Conservation (phyloP, 2,797 vertebrate species). For the Propithecus deckenii region DNA sequence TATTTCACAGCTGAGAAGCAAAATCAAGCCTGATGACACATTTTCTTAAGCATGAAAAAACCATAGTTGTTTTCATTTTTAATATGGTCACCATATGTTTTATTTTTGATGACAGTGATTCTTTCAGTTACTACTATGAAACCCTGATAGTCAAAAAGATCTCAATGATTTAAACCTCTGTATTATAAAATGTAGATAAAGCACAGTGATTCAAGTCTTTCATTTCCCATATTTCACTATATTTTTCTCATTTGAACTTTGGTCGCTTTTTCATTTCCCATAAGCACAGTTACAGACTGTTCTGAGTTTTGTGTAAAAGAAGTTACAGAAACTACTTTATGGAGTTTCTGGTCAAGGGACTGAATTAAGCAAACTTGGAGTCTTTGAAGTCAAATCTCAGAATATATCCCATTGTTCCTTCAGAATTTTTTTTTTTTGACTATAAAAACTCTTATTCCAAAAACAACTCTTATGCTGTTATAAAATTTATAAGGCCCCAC, state of each 20-base stretch:
- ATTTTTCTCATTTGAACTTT: conserved; percentile 32
- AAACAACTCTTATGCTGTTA: neutral
- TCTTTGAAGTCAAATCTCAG: conserved; percentile 8
- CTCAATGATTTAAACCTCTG: conserved; percentile 1
- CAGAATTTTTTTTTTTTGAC: neutral
- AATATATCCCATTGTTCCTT: neutral
- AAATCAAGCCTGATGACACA: neutral
- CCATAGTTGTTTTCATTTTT: neutral
- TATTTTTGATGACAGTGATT: conserved; percentile 6
- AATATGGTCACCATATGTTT: conserved; percentile 6
- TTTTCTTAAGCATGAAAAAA: neutral
- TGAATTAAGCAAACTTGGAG: conserved; percentile 30
- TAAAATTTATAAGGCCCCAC: conserved; percentile 14
- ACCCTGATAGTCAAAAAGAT: neutral
- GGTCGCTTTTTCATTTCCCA: neutral
- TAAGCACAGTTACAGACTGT: neutral
- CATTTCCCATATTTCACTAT: neutral
- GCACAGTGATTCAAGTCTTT: neutral
- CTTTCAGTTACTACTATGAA: neutral
- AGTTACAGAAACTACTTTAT: conserved; percentile 36
- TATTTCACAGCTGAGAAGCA: conserved; percentile 13
- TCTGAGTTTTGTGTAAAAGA: neutral
- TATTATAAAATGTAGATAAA: conserved; percentile 29
- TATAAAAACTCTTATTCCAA: neutral
- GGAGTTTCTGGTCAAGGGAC: neutral